Conservation (phyloP, 2,888 invertebrate genomes). For the Molorchus minor region DNA sequence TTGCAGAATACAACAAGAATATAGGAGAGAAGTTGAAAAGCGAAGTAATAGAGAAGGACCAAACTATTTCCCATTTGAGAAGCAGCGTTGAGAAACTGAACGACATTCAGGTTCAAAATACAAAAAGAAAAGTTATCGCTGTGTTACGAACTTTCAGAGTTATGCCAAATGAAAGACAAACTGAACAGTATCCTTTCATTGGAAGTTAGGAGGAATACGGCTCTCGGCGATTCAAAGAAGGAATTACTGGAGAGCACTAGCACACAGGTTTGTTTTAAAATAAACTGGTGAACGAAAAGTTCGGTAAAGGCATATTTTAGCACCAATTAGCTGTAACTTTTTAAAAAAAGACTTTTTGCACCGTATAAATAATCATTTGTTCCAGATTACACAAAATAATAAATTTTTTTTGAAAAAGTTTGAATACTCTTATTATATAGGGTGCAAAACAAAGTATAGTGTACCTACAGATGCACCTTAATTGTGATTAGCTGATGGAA, state of each 20-base stretch:
- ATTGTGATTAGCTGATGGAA: no score
- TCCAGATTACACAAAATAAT: no score
- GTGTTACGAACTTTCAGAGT: conserved; percentile 56
- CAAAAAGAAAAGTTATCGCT: conserved; percentile 57
- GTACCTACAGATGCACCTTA: no score
- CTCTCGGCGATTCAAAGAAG: conserved; percentile 51
- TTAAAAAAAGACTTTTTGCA: no score
- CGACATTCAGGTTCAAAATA: conserved; percentile 52
- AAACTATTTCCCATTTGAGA: conserved; percentile 53
- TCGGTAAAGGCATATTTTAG: no score
- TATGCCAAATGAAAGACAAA: conserved; percentile 54
- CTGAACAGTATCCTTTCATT: conserved; percentile 50
- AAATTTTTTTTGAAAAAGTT: no score
- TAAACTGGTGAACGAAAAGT: no score
- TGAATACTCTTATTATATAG: no score
- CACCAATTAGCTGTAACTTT: no score
- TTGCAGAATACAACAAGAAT: conserved; percentile 59
- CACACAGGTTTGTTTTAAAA: conserved; percentile 43
- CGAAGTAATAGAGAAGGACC: conserved; percentile 55
- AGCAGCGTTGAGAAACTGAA: conserved; percentile 54
- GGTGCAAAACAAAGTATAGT: no score
- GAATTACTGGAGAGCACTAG: conserved; percentile 48
- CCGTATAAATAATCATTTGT: no score
- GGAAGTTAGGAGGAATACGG: conserved; percentile 52
- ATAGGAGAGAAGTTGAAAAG: conserved; percentile 55